phyloP scores from a whole-genome alignment of 2,113 vertebrate genomes.

The Cyprinodon brontotheroides region DNA sequence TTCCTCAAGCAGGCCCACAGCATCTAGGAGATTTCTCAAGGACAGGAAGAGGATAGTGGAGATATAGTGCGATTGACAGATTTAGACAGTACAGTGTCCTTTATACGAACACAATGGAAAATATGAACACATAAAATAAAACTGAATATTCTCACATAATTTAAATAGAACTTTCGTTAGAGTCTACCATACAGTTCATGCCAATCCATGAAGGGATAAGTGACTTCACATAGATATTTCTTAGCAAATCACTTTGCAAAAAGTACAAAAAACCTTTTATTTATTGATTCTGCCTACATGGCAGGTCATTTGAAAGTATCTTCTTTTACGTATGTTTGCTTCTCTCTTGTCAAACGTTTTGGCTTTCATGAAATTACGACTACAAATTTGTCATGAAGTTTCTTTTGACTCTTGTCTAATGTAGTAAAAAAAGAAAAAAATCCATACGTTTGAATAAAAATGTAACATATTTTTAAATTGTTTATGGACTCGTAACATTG shows the following conservation, averaged over 20 bases:
- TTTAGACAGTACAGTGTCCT: conserved; percentile 28
- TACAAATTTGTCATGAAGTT: background rate
- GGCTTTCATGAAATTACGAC: conserved; percentile 1
- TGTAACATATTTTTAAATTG: background rate
- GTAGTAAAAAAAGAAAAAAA: background rate
- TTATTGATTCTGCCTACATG: background rate
- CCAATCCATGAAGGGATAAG: conserved; percentile 32
- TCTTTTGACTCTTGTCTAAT: background rate
- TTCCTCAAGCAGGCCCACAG: conserved; percentile 66
- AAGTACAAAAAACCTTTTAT: conserved; percentile 32
- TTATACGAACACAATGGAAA: conserved; percentile 21
- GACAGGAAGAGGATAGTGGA: conserved; percentile 36
- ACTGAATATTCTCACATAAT: conserved; percentile 19
- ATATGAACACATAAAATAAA: conserved; percentile 16
- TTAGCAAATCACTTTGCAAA: conserved; percentile 34
- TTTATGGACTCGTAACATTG: background rate
- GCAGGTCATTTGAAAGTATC: background rate
- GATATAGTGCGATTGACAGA: conserved; percentile 24
- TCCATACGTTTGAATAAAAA: background rate
- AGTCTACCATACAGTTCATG: conserved; percentile 17
- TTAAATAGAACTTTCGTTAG: conserved; percentile 38
- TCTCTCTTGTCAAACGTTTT: background rate
- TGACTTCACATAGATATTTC: conserved; percentile 35
- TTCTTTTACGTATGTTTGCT: conserved; percentile 6
- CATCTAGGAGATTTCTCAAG: conserved; percentile 64